Evolutionary conservation across 2,888 invertebrate genomes (phyloP), one percentile per base, ranked within the genome.

Genomic region (Diaperis boleti): DNA sequence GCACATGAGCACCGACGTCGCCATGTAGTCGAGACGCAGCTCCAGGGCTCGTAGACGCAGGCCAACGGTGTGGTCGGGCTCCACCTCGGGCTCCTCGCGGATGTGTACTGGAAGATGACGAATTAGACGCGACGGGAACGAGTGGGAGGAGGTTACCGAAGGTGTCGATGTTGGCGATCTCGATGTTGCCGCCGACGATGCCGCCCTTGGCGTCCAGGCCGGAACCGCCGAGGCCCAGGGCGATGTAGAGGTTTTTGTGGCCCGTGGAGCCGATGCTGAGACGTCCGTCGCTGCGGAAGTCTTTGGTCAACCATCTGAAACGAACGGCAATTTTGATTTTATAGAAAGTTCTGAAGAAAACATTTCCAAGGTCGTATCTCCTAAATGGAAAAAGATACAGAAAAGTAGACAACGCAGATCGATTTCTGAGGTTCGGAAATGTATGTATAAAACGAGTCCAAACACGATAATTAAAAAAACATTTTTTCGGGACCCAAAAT

Each of bases 11-110:
- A 95, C 95, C 31, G 94, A 91, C n/a, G 96, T 94, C 65, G 97
- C 97, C 98, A 98, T 98, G 85, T 98, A 98, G 84, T 98, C 98
- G 61, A 98, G 84, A 13, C 97, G 87, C 71, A 95, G 85, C 82
- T 98, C 96, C 47, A 96, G 82, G 8, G 95, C 95, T 74, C 90
- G 89, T 67, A 96, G 85, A 72, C 91, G 89, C 65, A 95, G 81
- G 42, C 94, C 92, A 57, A 93, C 86, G 49, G 90, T 92, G 81
- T 96, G 96, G 73, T 93, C 92, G 0, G 96, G 96, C 81, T 94
- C 94, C 71, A 90, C 88, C 52, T 93, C 93, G 0, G 94, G 91
- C 79, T 96, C 96, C 82, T 96, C 96, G 68, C 90, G 88, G 64
- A 96, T 92, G 76, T 93, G 92, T 74, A 95, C 94, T 92, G 78